Evolutionary conservation across 2,888 invertebrate species (phyloP), one percentile per base, ranked within the genome.

Genomic region (Pristionchus maxplancki): DNA sequence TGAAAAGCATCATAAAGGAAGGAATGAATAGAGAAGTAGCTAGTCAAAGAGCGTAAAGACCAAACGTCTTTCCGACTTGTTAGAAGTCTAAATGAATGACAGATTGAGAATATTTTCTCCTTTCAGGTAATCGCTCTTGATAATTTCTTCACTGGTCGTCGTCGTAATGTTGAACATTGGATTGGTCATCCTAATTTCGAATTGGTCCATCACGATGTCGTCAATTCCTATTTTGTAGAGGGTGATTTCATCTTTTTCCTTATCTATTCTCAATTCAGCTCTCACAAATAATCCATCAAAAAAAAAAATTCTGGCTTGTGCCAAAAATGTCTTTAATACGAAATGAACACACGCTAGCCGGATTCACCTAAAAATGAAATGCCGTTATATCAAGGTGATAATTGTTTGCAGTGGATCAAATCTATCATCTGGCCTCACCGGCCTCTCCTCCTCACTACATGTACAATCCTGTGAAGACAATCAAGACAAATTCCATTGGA

Each of bases 361-460:
- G n/a, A n/a, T n/a, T n/a, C n/a, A n/a, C n/a, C n/a, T n/a, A n/a
- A n/a, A n/a, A n/a, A n/a, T n/a, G n/a, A n/a, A n/a, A n/a, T n/a
- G n/a, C n/a, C n/a, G n/a, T n/a, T n/a, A 13, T 13, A 78, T 40
- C 9, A 28, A 11, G 89, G 24, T 67, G 81, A 37, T 37, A 8
- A 24, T 78, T 20, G 15, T 44, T 78, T 93, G 88, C 87, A 93
- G 94, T 94, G n/a, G 94, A 95, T 89, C 95, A 99, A 96, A 98
- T 99, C 94, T 99, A 99, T 95, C 99, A 99, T 95, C 96, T 99
- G 94, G 99, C 99, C 31, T 98, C 98, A 95, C 99, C 99, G 17
- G 99, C 99, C 1, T 98, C 98, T 92, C 99, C 99, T 37, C 98
- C 98, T 0, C 99, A 99, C 96, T 99, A 99, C 95, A 99, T 99